Conservation (phyloP, 2,888 invertebrate species). For the Marasmarcha lunaedactyla region DNA sequence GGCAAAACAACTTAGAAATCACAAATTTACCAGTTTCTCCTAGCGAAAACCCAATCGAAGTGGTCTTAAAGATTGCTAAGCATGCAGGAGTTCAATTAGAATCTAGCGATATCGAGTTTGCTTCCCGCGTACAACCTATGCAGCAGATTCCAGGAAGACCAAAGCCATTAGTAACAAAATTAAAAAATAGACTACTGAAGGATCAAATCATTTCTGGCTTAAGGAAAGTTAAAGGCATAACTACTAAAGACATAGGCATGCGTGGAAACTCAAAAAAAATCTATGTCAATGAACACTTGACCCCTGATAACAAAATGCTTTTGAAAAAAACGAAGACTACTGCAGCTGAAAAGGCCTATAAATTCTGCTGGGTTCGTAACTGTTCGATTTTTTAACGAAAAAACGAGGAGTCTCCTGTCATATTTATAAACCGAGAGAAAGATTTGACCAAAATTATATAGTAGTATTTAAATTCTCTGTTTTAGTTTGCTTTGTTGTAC, state of each 20-base stretch:
- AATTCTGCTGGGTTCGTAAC: not conserved
- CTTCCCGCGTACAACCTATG: not conserved
- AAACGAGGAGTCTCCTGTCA: not conserved
- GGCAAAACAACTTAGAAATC: not conserved
- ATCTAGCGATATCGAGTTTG: not conserved
- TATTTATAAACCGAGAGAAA: not conserved
- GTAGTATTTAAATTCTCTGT: no score
- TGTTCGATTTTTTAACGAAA: not conserved
- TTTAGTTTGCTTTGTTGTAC: no score
- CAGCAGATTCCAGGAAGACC: not conserved
- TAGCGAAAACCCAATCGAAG: not conserved
- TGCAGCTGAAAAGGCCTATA: not conserved
- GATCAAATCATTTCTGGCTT: conserved; percentile 3
- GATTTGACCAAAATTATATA: not conserved
- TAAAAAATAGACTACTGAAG: not conserved
- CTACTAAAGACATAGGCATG: conserved; percentile 3
- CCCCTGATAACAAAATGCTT: not conserved
- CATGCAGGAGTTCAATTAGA: not conserved
- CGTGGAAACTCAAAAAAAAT: not conserved
- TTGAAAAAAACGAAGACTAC: not conserved
- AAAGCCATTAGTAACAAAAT: not conserved
- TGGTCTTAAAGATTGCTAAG: not conserved
- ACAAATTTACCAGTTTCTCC: not conserved
- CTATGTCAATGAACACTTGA: conserved; percentile 7
- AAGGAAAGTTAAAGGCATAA: conserved; percentile 1